Percentiles rank a stretch among this genome's conserved stretches.
phyloP scores from a whole-genome alignment of 53 echinoderm and acorn worm species.

The Temnopleurus reevesii region DNA sequence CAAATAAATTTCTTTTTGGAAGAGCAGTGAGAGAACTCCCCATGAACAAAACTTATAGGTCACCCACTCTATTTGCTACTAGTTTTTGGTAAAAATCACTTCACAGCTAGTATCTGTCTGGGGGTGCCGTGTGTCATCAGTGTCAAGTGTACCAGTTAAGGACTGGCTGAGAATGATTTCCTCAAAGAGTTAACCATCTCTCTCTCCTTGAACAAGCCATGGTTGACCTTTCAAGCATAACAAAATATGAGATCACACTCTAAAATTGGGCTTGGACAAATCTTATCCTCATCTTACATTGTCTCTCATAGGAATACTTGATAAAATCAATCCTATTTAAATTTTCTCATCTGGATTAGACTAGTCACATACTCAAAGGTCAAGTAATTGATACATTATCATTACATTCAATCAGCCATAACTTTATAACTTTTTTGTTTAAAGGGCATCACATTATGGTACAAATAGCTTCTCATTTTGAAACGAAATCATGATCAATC shows the following conservation, averaged over 20 bases:
- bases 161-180: background rate
- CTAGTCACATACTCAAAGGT: background rate
- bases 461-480: too few relatives aligned
- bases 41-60: background rate
- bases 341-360: background rate
- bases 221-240: background rate
- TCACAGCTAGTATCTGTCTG: constrained; percentile 25
- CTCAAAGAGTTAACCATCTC: background rate
- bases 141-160: background rate
- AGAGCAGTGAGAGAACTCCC: background rate
- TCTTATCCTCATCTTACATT: background rate
- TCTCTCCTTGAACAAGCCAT: background rate
- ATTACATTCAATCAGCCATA: too few relatives aligned
- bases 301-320: too few relatives aligned
- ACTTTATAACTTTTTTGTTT: too few relatives aligned
- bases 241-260: background rate
- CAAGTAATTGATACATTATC: background rate
- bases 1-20: too few relatives aligned
- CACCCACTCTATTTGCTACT: background rate
- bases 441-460: too few relatives aligned
- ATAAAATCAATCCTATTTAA: too few relatives aligned
- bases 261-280: background rate
- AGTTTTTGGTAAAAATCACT: constrained; percentile 16
- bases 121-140: constrained; percentile 23
- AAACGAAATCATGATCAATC: too few relatives aligned